Conservation (phyloP, 2,888 invertebrate genomes). For the Azorinus chamasolen region DNA sequence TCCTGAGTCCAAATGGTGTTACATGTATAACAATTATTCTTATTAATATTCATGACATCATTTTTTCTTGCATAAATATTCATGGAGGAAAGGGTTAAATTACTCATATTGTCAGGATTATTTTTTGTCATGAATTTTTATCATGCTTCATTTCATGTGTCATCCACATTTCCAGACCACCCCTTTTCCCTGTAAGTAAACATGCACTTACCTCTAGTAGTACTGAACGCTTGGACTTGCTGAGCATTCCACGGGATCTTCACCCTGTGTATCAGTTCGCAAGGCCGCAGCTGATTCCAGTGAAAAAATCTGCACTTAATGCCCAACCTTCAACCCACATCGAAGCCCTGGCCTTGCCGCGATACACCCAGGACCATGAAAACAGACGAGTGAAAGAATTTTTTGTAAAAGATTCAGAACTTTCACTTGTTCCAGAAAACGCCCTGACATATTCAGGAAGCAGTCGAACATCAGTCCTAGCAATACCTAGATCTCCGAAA, state of each 20-base stretch:
- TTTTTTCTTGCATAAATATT: no score
- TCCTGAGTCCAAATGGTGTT: no score
- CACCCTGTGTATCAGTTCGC: conserved; percentile 31
- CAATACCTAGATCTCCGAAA: conserved; percentile 18
- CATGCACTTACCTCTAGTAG: conserved; percentile 7
- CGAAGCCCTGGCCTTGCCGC: conserved; percentile 31
- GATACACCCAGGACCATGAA: conserved; percentile 43
- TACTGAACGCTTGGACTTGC: conserved; percentile 11
- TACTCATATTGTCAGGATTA: no score
- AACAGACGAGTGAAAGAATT: conserved; percentile 7
- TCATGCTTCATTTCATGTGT: background rate
- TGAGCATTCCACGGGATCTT: conserved; percentile 28
- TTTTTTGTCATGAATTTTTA: conserved; percentile 4
- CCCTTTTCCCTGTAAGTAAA: conserved; percentile 25
- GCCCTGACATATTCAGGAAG: conserved; percentile 9
- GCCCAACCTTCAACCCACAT: conserved; percentile 18
- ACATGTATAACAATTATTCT: no score
- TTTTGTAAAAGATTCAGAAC: conserved; percentile 11
- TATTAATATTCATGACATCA: no score
- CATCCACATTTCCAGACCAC: conserved; percentile 34
- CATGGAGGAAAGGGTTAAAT: no score
- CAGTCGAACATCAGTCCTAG: conserved; percentile 17
- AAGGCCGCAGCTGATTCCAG: conserved; percentile 23
- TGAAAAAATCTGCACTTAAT: conserved; percentile 26
- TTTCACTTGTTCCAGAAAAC: conserved; percentile 6